Evolutionary conservation across 2,113 vertebrate species (phyloP).

Genomic region (Haemorhous mexicanus): DNA sequence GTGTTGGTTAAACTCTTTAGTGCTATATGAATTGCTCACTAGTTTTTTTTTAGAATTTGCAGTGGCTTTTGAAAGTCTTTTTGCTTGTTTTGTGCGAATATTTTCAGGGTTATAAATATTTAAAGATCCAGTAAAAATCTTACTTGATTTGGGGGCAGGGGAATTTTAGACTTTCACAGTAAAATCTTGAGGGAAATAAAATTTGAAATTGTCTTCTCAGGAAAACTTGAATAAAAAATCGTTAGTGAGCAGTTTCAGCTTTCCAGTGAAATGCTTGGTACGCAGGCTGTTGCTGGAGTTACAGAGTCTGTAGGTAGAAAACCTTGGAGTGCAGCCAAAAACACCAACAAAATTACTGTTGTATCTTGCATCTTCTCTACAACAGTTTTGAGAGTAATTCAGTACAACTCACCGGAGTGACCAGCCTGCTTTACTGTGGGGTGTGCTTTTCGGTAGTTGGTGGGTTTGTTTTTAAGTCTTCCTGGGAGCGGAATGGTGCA

Average conservation of each 20-base stretch:
- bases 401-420: neutral
- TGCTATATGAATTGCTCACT: fast-evolving
- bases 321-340: neutral
- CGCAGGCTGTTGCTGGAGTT: neutral
- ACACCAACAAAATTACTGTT: neutral
- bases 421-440: neutral
- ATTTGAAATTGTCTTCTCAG: neutral
- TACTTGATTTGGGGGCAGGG: neutral
- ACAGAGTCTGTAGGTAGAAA: neutral
- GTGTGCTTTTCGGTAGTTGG: neutral
- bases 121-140: neutral
- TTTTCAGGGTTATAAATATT: neutral
- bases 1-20: neutral
- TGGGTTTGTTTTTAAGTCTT: neutral
- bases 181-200: neutral
- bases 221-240: neutral
- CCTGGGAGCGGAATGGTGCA: neutral
- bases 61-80: neutral
- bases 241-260: neutral
- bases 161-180: neutral
- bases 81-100: neutral
- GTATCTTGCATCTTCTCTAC: neutral
- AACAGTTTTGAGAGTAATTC: neutral
- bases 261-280: neutral
- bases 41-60: neutral